Conservation (phyloP, 2,113 vertebrate species). For the Python bivittatus region DNA sequence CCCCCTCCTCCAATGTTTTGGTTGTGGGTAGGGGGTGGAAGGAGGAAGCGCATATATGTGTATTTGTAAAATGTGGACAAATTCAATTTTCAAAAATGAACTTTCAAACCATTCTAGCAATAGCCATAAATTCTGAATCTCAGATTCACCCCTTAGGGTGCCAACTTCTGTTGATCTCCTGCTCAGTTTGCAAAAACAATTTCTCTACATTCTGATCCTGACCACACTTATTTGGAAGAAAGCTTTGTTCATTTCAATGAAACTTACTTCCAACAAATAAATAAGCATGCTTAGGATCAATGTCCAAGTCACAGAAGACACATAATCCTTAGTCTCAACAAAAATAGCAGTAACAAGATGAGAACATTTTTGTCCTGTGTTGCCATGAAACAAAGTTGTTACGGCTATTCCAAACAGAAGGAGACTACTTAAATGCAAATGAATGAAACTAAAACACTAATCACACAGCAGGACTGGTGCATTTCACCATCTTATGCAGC, state of each 20-base stretch:
- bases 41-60: not conserved
- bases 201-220: not conserved
- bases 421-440: conserved; percentile 57
- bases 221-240: not conserved
- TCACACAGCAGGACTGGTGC: conserved; percentile 59
- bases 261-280: not conserved
- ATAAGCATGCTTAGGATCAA: not conserved
- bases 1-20: not conserved
- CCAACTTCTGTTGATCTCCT: not conserved
- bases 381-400: conserved; percentile 22
- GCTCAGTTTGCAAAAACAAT: not conserved
- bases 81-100: not conserved
- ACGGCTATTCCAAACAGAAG: conserved; percentile 51
- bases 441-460: conserved; percentile 60
- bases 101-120: not conserved
- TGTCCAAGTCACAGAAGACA: not conserved
- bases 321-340: not conserved
- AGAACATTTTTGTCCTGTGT: conserved; percentile 29
- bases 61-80: not conserved
- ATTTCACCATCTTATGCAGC: conserved; percentile 51
- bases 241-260: not conserved
- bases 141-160: not conserved
- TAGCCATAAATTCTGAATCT: not conserved
- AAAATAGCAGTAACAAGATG: not conserved
- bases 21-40: not conserved